Conservation (phyloP, 2,113 vertebrate species). For the Glaucidium brasilianum region DNA sequence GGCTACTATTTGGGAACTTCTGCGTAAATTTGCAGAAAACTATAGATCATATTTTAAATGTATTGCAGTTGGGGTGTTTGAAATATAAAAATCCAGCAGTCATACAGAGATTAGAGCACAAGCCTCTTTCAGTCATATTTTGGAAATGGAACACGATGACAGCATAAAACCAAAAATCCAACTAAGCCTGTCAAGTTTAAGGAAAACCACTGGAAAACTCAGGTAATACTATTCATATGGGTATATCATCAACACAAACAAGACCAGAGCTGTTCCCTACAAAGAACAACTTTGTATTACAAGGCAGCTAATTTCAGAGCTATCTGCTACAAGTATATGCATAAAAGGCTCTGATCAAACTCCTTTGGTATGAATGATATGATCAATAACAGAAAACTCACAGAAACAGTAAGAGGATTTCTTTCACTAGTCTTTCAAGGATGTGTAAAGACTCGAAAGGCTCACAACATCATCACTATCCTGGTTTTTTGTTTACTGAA, state of each 20-base stretch:
- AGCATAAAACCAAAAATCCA: not conserved
- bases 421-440: not conserved
- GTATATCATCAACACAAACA: not conserved
- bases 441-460: not conserved
- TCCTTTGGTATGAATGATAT: not conserved
- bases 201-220: not conserved
- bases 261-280: not conserved
- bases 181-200: not conserved
- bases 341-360: not conserved
- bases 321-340: not conserved
- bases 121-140: not conserved
- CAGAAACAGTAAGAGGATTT: not conserved
- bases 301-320: not conserved
- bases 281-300: not conserved
- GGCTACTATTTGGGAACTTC: not conserved
- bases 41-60: not conserved
- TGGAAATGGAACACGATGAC: not conserved
- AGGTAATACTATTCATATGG: not conserved
- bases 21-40: not conserved
- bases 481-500: not conserved
- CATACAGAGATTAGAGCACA: constrained; percentile 5
- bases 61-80: constrained; percentile 13
- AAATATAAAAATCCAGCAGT: constrained; percentile 23
- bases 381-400: not conserved
- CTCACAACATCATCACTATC: not conserved